Base-by-base conservation (phyloP, 2,888 invertebrate species). In the Aspidapion aeneum region DNA sequence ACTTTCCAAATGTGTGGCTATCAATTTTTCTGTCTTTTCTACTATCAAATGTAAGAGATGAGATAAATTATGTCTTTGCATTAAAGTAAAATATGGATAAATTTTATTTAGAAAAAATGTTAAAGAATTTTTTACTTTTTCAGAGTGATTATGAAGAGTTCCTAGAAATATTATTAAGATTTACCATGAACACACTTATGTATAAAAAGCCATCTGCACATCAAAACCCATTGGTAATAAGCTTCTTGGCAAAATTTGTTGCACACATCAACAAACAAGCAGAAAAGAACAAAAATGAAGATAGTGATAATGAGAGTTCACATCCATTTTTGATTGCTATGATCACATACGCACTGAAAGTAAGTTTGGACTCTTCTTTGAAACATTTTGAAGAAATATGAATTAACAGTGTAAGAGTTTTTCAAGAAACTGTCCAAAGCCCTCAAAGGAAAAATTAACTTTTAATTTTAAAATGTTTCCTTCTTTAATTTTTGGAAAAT, bases 291-390 rank as follows among this genome's bases (percentile, higher is more conserved):
- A 35, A 61, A 56, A 55, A 63, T 58, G 60, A 61, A 55, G 63
- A 58, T 58, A 60, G 66, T 16, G 58, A 63, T 58, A 62, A 65
- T 48, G 63, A 61, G 1, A 63, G 51, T 18, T 51, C 60, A 19
- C 67, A 69, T 64, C 61, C 66, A 1, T 69, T 70, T 60, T 66
- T 72, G 57, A 66, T 67, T 7, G 57, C 50, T 22, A 64, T 69
- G 21, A 64, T 70, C 57, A 57, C 48, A 50, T 66, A 67, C 61
- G 68, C 67, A 18, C 49, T 71, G 61, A 65, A 62, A 60, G 70
- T 70, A 65, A 55, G 21, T 57, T 3, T 12, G 12, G 35, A 18
- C 17, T 50, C 19, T 57, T 35, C 55, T 18, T 21, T 49, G 12
- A 21, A 49, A 18, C 1, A 49, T 59, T 21, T 21, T 18, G 21